A percentile compares a stretch with the other conserved stretches of the same genome.
Conservation (phyloP, 2,888 invertebrate genomes). For the Axea sp. region DNA sequence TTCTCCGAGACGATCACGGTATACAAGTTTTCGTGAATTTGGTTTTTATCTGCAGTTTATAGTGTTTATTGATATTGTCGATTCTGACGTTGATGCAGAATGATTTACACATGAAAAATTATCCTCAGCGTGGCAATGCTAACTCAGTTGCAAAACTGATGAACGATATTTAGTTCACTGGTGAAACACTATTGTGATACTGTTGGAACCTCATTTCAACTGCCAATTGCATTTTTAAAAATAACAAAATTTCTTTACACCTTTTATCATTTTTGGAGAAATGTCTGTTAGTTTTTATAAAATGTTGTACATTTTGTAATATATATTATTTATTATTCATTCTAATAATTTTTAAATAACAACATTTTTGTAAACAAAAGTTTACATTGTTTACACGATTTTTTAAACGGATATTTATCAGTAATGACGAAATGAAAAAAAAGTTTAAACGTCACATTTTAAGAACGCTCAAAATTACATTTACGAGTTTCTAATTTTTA, state of each 20-base stretch:
- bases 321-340: constrained; percentile 10
- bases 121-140: not conserved
- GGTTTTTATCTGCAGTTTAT: constrained; percentile 17
- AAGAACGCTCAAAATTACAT: constrained; percentile 36
- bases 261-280: too few relatives aligned
- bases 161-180: constrained; percentile 11
- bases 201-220: constrained; percentile 4
- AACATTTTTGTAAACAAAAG: too few relatives aligned
- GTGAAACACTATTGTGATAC: constrained; percentile 18
- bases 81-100: constrained; percentile 10
- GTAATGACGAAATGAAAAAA: too few relatives aligned
- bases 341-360: constrained; percentile 15
- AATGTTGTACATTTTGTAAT: constrained; percentile 10
- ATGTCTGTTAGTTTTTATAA: constrained; percentile 4
- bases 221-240: constrained; percentile 11
- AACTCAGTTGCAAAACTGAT: not conserved
- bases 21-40: constrained; percentile 16
- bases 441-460: constrained; percentile 18
- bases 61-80: constrained; percentile 8
- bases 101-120: constrained; percentile 7
- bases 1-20: constrained; percentile 10
- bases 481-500: constrained; percentile 10
- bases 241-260: too few relatives aligned
- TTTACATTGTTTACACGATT: too few relatives aligned
- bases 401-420: too few relatives aligned